Percentiles rank a stretch among this genome's conserved stretches.
Evolutionary conservation across 2,888 invertebrate species (phyloP).

Genomic region (Tenthredo distinguenda): DNA sequence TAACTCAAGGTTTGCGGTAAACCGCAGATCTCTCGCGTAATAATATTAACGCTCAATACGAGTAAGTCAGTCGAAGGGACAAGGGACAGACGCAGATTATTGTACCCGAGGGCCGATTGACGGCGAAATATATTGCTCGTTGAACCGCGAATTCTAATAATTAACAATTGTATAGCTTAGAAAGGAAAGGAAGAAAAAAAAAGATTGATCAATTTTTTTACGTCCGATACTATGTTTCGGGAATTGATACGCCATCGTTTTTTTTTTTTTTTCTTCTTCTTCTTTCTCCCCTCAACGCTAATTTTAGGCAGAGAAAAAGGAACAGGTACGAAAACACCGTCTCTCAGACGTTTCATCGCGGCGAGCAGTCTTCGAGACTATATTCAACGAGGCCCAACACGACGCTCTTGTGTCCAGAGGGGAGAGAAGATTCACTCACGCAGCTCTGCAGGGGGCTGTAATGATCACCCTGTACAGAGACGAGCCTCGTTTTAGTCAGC

Average conservation of each 20-base stretch:
- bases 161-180: neutral
- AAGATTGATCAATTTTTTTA: neutral
- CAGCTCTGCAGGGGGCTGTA: constrained; percentile 97
- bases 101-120: neutral
- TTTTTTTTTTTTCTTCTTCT: neutral
- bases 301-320: constrained; percentile 81
- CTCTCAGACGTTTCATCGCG: constrained; percentile 89
- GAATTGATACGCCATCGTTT: neutral
- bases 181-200: neutral
- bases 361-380: constrained; percentile 92
- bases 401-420: constrained; percentile 91
- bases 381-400: constrained; percentile 92
- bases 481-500: constrained; percentile 98
- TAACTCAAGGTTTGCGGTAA: constrained; percentile 45
- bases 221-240: neutral
- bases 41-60: constrained; percentile 10
- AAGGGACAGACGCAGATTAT: neutral
- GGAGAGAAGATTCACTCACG: constrained; percentile 93
- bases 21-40: constrained; percentile 41
- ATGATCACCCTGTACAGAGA: constrained; percentile 99
- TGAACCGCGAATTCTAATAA: constrained; percentile 15
- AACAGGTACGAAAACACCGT: constrained; percentile 83
- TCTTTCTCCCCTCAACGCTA: neutral
- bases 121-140: neutral
- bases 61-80: neutral